Evolutionary conservation across 1,140 invertebrate species (phyloP).

Genomic region (Rhagoletis zephyria): DNA sequence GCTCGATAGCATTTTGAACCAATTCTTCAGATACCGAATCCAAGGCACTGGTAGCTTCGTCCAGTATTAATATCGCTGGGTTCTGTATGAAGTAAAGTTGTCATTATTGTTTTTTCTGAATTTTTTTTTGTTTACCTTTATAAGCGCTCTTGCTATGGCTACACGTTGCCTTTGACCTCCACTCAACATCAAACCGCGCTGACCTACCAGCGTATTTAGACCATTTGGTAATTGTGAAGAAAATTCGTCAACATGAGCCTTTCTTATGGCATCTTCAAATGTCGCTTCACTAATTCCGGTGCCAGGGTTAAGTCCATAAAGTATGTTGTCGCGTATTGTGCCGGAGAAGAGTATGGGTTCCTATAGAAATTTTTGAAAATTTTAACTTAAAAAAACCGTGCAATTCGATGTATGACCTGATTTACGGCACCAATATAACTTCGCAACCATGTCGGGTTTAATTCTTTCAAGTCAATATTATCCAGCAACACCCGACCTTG

Average conservation of each 20-base stretch:
- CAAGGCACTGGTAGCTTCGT: constrained; percentile 93
- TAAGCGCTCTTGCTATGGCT: constrained; percentile 91
- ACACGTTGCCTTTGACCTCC: constrained; percentile 91
- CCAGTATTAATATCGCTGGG: constrained; percentile 87
- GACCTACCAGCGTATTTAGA: constrained; percentile 86
- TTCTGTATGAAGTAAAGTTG: constrained; percentile 76
- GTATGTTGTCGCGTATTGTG: constrained; percentile 87
- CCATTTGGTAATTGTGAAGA: constrained; percentile 81
- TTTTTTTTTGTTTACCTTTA: constrained; percentile 78
- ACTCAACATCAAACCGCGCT: constrained; percentile 85
- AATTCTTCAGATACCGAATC: constrained; percentile 91
- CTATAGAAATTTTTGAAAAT: constrained; percentile 56
- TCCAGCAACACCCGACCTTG: constrained; percentile 80
- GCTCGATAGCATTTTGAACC: constrained; percentile 89
- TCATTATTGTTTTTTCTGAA: not conserved
- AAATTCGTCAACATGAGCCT: constrained; percentile 89
- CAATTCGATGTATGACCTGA: constrained; percentile 72
- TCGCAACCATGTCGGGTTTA: constrained; percentile 83
- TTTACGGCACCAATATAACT: constrained; percentile 85
- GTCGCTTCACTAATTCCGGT: constrained; percentile 75
- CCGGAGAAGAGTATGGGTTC: constrained; percentile 89
- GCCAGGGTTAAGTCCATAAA: constrained; percentile 81
- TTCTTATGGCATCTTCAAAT: constrained; percentile 77
- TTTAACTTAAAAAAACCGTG: constrained; percentile 35
- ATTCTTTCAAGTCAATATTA: constrained; percentile 77